Base-by-base conservation (phyloP, 2,888 invertebrate genomes). In the Busseola fusca region DNA sequence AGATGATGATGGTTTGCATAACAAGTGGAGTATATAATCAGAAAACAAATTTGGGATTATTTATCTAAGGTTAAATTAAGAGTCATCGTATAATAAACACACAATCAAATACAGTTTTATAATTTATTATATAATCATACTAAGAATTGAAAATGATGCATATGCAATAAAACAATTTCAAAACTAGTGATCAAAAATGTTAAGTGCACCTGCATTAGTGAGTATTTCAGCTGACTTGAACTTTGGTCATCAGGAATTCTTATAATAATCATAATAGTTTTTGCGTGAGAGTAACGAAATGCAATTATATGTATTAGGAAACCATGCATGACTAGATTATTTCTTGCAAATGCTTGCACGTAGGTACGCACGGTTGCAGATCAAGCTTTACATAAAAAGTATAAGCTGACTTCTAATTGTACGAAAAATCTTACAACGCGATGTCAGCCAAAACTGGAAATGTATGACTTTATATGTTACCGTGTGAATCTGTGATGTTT, bases 241-340 rank as follows among this genome's bases (percentile, higher is more conserved):
- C 67, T 78, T 75, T 74, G 62, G 4, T n/a, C 12, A 52, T 59
- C 12, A 62, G n/a, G 37, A 72, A 81, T 76, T 66, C 30, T 56
- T 71, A 68, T 73, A 65, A 66, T 68, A 27, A 54, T 78, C 48
- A 70, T 64, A 64, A 70, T 64, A 64, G 63, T 76, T 71, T 81
- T 81, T 56, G 79, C 56, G 63, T 75, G 69, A 78, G 68, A 76
- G 64, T 66, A 74, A 67, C 65, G 56, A 72, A 80, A 73, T 74
- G 66, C 54, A 84, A 79, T 74, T 74, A 27, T 25, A 27, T 59
- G 5, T 37, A 58, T 78, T 78, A 40, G 30, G 81, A 48, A 74
- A 81, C 40, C 6, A 30, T 50, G n/a, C 50, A 64, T 63, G 57
- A 57, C 37, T 14, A 40, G 63, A 52, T 59, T 69, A 12, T 62